A percentile compares a stretch with the other conserved stretches of the same genome.
phyloP scores from a whole-genome alignment of 2,797 vertebrate genomes.

The Simalia tracyae region DNA sequence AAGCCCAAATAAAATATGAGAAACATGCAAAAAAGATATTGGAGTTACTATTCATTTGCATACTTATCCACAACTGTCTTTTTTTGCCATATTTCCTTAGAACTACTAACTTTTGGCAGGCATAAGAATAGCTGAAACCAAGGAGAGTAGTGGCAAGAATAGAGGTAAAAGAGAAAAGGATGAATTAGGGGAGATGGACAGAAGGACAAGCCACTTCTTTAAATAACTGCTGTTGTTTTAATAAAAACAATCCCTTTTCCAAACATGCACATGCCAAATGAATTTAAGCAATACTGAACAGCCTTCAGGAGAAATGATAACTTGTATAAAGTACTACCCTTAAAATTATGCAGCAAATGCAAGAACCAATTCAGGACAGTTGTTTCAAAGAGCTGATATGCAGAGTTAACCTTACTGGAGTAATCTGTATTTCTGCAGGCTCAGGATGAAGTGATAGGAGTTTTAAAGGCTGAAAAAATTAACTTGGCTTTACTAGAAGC shows the following conservation, averaged over 20 bases:
- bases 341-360: background rate
- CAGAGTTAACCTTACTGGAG: conserved; percentile 46
- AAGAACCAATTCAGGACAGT: background rate
- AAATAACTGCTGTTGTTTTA: background rate
- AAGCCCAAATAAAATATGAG: background rate
- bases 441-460: conserved; percentile 95
- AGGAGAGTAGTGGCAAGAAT: background rate
- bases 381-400: conserved; percentile 1
- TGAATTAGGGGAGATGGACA: background rate
- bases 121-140: background rate
- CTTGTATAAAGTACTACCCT: conserved; percentile 15
- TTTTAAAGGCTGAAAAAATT: conserved; percentile 95
- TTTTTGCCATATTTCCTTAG: background rate
- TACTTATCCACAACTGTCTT: background rate
- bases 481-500: conserved; percentile 92
- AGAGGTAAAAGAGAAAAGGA: background rate
- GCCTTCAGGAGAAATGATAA: conserved; percentile 30
- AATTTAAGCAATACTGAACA: background rate
- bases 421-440: conserved; percentile 80
- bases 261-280: background rate
- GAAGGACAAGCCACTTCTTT: background rate
- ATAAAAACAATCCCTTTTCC: background rate
- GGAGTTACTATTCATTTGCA: background rate
- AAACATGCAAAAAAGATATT: background rate
- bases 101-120: background rate